Base-by-base conservation (phyloP, 2,797 vertebrate species). In the Sternarchorhynchus goeldii region DNA sequence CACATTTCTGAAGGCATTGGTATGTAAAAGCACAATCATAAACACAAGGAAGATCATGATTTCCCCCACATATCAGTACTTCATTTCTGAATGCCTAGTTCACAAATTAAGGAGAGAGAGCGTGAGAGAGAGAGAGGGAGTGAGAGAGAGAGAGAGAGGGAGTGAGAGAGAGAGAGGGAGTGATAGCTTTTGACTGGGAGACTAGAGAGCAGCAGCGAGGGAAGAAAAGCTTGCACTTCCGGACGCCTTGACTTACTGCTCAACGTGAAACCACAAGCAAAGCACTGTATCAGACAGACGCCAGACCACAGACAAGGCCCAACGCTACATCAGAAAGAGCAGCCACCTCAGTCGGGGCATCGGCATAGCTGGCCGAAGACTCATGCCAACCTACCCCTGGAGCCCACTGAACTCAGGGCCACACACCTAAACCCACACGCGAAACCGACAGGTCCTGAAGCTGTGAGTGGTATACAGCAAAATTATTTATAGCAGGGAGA, bases 71-170 rank as follows among this genome's bases (percentile, higher is more conserved):
- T 55, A 79, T 21, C 21, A 81, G 66, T 64, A 25, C 63, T 68
- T 82, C 72, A 57, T 73, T 32, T 73, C 59, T 76, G 25, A 34
- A 76, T 79, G 80, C 75, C n/a, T 63, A 66, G 77, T 80, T 62
- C 41, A 39, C 71, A 57, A 64, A 34, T 12, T 50, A 53, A 20
- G 1, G 10, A 50, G 45, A 12, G 12, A 12, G 10, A 50, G 45
- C 12, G 10, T 16, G 45, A 12, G 10, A 50, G 45, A 50, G 45
- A 50, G 10, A 65, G 7, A 65, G 32, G 12, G 63, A 65, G 4
- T 18, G 16, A 39, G 64, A 66, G 41, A 8, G 21, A 8, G 21
- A 4, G 16, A 41, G 64, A 72, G 79, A 77, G 56, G 74, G 36
- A 80, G 41, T 6, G 72, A 64, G 82, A 71, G n/a, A n/a, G 55